Base-by-base conservation (phyloP, 1,140 invertebrate genomes). In the Antheraea pernyi region DNA sequence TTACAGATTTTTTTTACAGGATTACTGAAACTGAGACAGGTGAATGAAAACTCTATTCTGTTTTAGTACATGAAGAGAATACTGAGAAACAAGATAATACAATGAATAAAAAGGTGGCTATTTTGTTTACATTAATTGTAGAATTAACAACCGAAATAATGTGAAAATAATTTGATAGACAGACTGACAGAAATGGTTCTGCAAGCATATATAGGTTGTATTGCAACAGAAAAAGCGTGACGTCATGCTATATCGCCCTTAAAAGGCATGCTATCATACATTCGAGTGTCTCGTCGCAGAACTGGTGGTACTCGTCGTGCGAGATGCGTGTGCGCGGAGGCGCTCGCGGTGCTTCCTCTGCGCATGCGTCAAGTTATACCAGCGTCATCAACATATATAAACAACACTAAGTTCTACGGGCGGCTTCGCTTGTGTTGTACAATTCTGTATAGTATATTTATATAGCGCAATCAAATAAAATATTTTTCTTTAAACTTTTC, bases 241-340 rank as follows among this genome's bases (percentile, higher is more conserved):
- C 67, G 70, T 66, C 84, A 82, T 83, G 78, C 77, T 72, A 68
- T 65, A 76, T 62, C 61, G 36, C 36, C 19, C 22, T 30, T 46
- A 60, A 67, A 73, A 71, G 58, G 63, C 74, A 84, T 82, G 84
- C 81, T 71, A 67, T 80, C 92, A 85, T 95, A 96, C 95, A 96
- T 94, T 97, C 96, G 69, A 97, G 93, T 78, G 95, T 95, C 75
- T 94, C 93, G 92, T 96, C 96, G 90, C 95, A 96, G 92, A 96
- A 96, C 85, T 95, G 95, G 85, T 96, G 95, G 86, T 96, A 96
- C 82, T 96, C 96, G 84, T 96, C 95, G 81, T 95, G 93, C 6
- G 94, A 95, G 75, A 95, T 93, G 77, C 93, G 87, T 18, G 91
- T 85, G 71, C 91, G 86, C 53, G 92, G 92, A 70, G 92, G 92